These are phyloP conservation scores for Phylloscopus trochiloides DNA, from an alignment of 2,113 vertebrate genomes.

Conservation along the genomic window DNA sequence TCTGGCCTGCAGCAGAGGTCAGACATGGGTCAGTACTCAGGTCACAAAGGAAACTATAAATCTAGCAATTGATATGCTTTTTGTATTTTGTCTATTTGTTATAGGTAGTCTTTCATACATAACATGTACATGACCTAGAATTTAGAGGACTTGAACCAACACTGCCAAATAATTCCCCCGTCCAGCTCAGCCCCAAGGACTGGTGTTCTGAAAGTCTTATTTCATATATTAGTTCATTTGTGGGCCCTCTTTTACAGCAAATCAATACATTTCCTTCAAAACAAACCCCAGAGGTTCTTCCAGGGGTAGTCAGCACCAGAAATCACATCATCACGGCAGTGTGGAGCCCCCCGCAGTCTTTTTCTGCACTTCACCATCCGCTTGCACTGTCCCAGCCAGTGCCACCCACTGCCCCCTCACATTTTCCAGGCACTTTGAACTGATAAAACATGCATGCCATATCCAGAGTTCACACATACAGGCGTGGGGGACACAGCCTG, in stretches of 20 bases:
- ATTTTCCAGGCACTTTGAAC: background rate
- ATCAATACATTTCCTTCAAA: background rate
- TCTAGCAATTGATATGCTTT: background rate
- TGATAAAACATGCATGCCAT: background rate
- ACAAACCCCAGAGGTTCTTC: background rate
- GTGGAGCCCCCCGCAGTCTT: background rate
- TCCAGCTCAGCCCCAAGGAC: background rate
- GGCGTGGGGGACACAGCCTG: background rate
- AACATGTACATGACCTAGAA: background rate
- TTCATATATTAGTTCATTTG: background rate
- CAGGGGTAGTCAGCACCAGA: background rate
- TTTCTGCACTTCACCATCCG: background rate
- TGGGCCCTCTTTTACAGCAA: background rate
- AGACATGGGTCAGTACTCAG: background rate
- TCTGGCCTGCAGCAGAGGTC: background rate
- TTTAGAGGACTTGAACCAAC: background rate
- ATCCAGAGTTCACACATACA: rapidly evolving
- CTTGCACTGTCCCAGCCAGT: background rate
- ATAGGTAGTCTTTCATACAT: background rate
- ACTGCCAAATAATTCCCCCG: background rate
- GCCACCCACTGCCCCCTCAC: background rate
- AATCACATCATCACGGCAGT: background rate
- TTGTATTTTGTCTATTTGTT: background rate
- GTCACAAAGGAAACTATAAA: background rate
- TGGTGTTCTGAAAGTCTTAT: background rate